Base-by-base conservation (phyloP, 2,113 vertebrate genomes). In the Oncorhynchus kisutch region DNA sequence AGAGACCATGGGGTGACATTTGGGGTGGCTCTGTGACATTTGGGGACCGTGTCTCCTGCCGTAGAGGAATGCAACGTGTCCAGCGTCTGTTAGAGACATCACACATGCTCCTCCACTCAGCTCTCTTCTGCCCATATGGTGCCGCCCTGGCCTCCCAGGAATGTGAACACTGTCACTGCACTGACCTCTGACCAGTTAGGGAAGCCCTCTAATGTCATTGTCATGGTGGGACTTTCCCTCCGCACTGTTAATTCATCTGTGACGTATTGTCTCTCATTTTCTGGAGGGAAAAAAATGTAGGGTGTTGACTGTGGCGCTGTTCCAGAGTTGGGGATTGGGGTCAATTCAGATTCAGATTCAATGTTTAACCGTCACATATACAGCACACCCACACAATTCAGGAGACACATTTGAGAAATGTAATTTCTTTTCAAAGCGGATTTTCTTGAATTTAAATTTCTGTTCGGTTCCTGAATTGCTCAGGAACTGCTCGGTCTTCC, bases 21-120 rank as follows among this genome's bases (percentile, higher is more conserved):
- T n/a, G n/a, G n/a, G n/a, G n/a, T n/a, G n/a, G n/a, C n/a, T n/a
- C n/a, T n/a, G n/a, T 68, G 67, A 68, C 67, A 68, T 68, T 68
- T 68, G 67, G 16, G 67, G 31, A 18, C 31, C 65, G 6, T 16
- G 24, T 14, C 11, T 14, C 29, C 20, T 68, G 67, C 67, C 11
- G 18, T 68, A 34, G 31, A 20, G 29, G 29, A 68, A 68, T 68
- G 27, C 29, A 34, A 22, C 16, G 25, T 71, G 49, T 24, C 62
- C 49, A 34, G 27, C 18, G 13, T 86, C 60, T 83, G 77, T 83
- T 70, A 78, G 69, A 82, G 70, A 75, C 75, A 74, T 81, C 74
- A 88, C 85, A 90, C 84, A 86, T 86, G 83, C 75, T 83, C 70
- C 78, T 84, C 78, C 84, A 88, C 73, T 86, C 85, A 82, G 71